Evolutionary conservation across 2,888 invertebrate species (phyloP), one percentile per base, ranked within the genome.

Genomic region (Anarsia innoxiella): DNA sequence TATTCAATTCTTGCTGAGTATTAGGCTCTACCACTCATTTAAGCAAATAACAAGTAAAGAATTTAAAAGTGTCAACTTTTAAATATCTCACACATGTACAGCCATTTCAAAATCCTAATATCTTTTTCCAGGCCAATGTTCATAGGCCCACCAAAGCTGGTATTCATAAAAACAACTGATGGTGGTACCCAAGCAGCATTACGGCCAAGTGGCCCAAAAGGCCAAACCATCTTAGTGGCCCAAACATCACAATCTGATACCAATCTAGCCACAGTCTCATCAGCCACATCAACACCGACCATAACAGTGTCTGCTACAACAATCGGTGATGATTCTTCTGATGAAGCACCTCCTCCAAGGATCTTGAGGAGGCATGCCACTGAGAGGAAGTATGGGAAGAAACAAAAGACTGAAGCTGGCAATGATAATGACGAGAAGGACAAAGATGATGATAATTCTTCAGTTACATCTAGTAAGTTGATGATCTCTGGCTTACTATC

Each of bases 41-140:
- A n/a, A n/a, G n/a, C n/a, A n/a, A n/a, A n/a, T n/a, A n/a, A n/a
- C n/a, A n/a, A n/a, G n/a, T n/a, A n/a, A n/a, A n/a, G n/a, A n/a
- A n/a, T n/a, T n/a, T n/a, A n/a, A n/a, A n/a, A n/a, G n/a, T n/a
- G n/a, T n/a, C n/a, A n/a, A n/a, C n/a, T n/a, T n/a, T n/a, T n/a
- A n/a, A n/a, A n/a, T n/a, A n/a, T n/a, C n/a, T n/a, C n/a, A n/a
- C n/a, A n/a, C n/a, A n/a, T n/a, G n/a, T n/a, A n/a, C n/a, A n/a
- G n/a, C n/a, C n/a, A n/a, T n/a, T n/a, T n/a, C n/a, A n/a, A n/a
- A n/a, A n/a, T n/a, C n/a, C n/a, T n/a, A n/a, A n/a, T n/a, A n/a
- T n/a, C n/a, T n/a, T n/a, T 25, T n/a, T n/a, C 31, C 55, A 82
- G 86, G 37, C 85, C 85, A 37, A 80, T 85, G 77, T 86, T 86